Evolutionary conservation across 2,113 vertebrate genomes (phyloP), one percentile per base, ranked within the genome.

Genomic region (Athene cunicularia): DNA sequence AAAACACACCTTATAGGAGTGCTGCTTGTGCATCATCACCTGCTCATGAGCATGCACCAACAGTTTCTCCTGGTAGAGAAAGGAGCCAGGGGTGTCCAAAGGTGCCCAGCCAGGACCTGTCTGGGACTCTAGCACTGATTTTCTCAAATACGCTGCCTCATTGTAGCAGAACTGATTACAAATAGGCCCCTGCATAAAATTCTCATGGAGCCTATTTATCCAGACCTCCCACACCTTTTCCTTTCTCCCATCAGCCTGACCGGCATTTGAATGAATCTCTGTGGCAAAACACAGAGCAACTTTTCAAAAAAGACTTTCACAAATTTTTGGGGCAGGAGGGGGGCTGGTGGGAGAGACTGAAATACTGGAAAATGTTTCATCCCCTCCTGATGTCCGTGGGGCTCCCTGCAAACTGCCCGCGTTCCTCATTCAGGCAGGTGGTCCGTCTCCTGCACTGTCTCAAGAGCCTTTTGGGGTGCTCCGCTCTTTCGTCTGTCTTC

Each of bases 11-110:
- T 76, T 73, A 11, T 1, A 28, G 58, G 6, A 66, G 62, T 2
- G 53, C 12, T 77, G 27, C 47, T 35, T 49, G 15, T 27, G 39
- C 7, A 3, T 26, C 18, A 2, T 41, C 52, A 37, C 32, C 5
- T 1, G 2, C 58, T 33, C 7, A 0, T 45, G 55, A 82, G 21
- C 12, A 11, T 7, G 59, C 49, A 43, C 13, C 5, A 32, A 26
- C 5, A 3, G 24, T 66, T 92, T 45, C 33, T 32, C 18, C 22
- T 41, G 7, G 43, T 5, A 53, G 30, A 9, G 17, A 35, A 52
- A 20, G 66, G 72, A 74, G n/a, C 2, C 26, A 27, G 8, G 5
- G 41, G 8, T 24, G n/a, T 35, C 79, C 80, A 45, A 24, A 82
- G 41, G 41, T 37, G 14, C 64, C 76, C n/a, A 28, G 12, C 9